Evolutionary conservation across 2,888 invertebrate species (phyloP).

Genomic region (Scaptomyza cyrtandrae): DNA sequence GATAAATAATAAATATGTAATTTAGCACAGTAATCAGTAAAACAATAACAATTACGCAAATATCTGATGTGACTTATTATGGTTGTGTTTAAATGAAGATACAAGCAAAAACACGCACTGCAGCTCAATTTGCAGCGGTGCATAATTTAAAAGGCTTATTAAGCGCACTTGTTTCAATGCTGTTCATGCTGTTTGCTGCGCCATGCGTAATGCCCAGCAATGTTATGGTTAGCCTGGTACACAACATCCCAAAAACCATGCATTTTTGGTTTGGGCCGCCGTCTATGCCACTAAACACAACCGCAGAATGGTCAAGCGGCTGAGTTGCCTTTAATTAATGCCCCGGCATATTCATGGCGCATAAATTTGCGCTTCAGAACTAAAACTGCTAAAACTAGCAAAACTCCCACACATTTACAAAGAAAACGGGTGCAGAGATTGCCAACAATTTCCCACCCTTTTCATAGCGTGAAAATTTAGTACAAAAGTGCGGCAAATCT

Average conservation of each 20-base stretch:
- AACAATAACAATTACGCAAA: neutral
- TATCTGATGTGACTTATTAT: neutral
- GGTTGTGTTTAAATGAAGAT: neutral
- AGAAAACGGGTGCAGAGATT: constrained; percentile 1
- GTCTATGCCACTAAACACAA: constrained; percentile 39
- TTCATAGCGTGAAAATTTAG: constrained; percentile 39
- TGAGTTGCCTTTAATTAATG: constrained; percentile 75
- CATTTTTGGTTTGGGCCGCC: constrained; percentile 1
- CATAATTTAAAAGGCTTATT: constrained; percentile 53
- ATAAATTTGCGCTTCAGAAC: constrained; percentile 56
- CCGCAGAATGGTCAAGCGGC: constrained; percentile 61
- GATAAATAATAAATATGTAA: neutral
- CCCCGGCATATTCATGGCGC: constrained; percentile 59
- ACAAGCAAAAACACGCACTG: neutral
- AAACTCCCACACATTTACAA: constrained; percentile 10
- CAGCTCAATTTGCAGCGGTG: constrained; percentile 17
- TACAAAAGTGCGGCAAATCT: constrained; percentile 29
- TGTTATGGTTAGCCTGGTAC: constrained; percentile 37
- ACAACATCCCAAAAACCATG: neutral
- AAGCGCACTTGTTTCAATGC: constrained; percentile 33
- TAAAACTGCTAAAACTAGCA: constrained; percentile 15
- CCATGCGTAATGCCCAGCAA: constrained; percentile 52
- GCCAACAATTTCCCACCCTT: constrained; percentile 27
- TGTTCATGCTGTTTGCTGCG: constrained; percentile 22
- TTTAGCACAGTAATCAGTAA: neutral